These are phyloP conservation scores for Eriosoma lanigerum DNA, from an alignment of 1,140 invertebrate species.

Conservation along the genomic window DNA sequence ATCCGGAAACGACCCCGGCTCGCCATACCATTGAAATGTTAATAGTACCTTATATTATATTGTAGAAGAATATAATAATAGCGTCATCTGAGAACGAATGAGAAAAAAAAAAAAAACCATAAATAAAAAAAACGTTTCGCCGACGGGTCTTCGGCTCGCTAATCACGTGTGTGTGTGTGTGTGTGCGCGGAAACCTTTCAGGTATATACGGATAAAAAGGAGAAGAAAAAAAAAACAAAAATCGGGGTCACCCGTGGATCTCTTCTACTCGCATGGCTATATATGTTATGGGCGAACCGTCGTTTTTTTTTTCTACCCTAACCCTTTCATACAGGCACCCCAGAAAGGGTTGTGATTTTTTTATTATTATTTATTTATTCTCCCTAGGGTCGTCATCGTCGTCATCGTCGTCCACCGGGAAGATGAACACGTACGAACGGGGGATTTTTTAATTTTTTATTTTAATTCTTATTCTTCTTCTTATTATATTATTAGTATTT, in stretches of 20 bases:
- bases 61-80: no score
- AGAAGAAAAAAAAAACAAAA: background rate
- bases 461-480: slow-evolving; percentile 15
- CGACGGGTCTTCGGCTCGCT: slow-evolving; percentile 29
- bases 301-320: slow-evolving; percentile 32
- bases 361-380: background rate
- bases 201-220: background rate
- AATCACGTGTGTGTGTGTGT: slow-evolving; percentile 26
- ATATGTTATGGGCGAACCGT: background rate
- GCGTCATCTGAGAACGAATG: background rate
- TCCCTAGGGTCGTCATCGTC: background rate
- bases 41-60: background rate
- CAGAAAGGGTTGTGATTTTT: background rate
- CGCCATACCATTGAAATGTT: slow-evolving; percentile 29
- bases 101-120: slow-evolving; percentile 13
- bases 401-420: slow-evolving; percentile 6
- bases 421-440: slow-evolving; percentile 13
- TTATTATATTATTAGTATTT: background rate
- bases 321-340: slow-evolving; percentile 4
- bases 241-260: slow-evolving; percentile 36
- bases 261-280: background rate
- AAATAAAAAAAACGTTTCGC: slow-evolving; percentile 48
- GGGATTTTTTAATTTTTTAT: no score
- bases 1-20: slow-evolving; percentile 21
- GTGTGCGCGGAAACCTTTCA: slow-evolving; percentile 4